A percentile compares a stretch with the other conserved stretches of the same genome.
Conservation (phyloP, 2,797 vertebrate species). For the Semotilus atromaculatus region DNA sequence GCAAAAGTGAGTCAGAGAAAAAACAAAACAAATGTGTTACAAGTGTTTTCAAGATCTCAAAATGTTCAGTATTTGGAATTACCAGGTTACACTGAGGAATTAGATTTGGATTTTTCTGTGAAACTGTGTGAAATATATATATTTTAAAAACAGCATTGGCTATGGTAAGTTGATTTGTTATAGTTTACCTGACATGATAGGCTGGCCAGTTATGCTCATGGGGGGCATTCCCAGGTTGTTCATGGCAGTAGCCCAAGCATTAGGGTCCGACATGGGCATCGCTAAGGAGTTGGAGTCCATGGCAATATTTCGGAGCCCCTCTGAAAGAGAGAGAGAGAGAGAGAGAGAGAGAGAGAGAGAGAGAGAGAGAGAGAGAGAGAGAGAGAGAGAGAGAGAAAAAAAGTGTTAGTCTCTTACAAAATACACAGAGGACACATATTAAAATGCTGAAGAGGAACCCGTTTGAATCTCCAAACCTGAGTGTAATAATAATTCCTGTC, state of each 20-base stretch:
- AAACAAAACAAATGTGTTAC: not conserved
- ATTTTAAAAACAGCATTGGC: not conserved
- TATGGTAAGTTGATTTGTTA: not conserved
- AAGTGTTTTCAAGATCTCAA: not conserved
- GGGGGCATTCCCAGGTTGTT: slow-evolving; percentile 95
- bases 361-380: slow-evolving; percentile 45
- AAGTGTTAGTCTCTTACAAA: not conserved
- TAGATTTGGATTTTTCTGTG: no score
- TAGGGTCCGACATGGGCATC: slow-evolving; percentile 91
- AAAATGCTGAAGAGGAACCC: not conserved
- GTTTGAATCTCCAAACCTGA: not conserved
- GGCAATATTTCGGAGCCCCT: slow-evolving; percentile 84
- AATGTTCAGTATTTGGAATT: no score
- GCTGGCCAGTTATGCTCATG: slow-evolving; percentile 88
- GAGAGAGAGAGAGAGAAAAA: slow-evolving; percentile 58
- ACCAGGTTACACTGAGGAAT: not conserved
- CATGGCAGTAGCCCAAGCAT: slow-evolving; percentile 93
- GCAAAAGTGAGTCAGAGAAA: no score
- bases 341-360: no score
- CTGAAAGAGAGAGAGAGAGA: slow-evolving; percentile 66
- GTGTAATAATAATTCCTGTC: not conserved
- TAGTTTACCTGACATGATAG: slow-evolving; percentile 87
- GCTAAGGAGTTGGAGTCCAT: slow-evolving; percentile 88
- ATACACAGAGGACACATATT: not conserved
- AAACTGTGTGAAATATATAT: no score